Conservation (phyloP, 2,797 vertebrate genomes). For the Cyprinodon diabolis region DNA sequence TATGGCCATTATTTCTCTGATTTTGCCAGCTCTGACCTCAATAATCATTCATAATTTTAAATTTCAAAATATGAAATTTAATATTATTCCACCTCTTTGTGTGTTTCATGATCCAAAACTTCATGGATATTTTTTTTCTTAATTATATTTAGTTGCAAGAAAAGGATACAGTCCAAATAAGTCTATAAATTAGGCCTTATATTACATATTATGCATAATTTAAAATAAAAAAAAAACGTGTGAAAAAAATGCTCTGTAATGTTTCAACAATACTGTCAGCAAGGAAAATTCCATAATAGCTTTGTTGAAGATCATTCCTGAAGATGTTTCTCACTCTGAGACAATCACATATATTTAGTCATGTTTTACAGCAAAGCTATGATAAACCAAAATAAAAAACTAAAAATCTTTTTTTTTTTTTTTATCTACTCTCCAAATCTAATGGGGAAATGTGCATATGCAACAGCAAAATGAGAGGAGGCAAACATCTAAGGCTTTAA, state of each 20-base stretch:
- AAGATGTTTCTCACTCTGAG: constrained; percentile 35
- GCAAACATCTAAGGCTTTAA: constrained; percentile 68
- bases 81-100: too few relatives aligned
- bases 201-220: background rate
- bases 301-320: constrained; percentile 19
- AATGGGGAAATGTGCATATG: constrained; percentile 65
- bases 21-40: background rate
- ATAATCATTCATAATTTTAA: too few relatives aligned
- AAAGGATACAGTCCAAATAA: background rate
- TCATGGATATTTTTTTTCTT: too few relatives aligned
- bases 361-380: constrained; percentile 8
- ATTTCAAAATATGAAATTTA: too few relatives aligned
- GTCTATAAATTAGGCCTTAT: too few relatives aligned
- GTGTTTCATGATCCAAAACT: too few relatives aligned
- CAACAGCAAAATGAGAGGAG: constrained; percentile 47
- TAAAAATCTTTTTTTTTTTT: constrained; percentile 42
- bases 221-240: constrained; percentile 7
- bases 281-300: background rate
- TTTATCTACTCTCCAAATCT: constrained; percentile 62
- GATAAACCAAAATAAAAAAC: constrained; percentile 41
- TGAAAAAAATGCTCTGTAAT: background rate
- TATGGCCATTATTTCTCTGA: too few relatives aligned
- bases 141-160: too few relatives aligned
- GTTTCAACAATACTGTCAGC: constrained; percentile 5
- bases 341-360: constrained; percentile 35